phyloP scores from a whole-genome alignment of 30 jellyfish, hydroid and myxozoan genomes.

The Pseudorhiza aurosa region DNA sequence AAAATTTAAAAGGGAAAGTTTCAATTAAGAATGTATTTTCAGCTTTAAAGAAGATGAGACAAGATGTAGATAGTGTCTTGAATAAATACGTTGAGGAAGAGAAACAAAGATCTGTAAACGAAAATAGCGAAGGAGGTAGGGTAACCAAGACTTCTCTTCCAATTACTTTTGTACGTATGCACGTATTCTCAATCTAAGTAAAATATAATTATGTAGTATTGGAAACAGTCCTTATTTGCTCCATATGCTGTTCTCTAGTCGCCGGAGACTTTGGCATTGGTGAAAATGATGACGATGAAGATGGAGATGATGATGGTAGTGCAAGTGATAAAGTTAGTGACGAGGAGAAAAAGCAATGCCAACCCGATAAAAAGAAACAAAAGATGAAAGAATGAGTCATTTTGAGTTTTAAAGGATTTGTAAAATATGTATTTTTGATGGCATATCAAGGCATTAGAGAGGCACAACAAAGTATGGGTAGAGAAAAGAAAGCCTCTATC shows the following conservation, averaged over 20 bases:
- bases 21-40: constrained; percentile 6
- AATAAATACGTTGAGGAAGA: constrained; percentile 13
- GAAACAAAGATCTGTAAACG: not conserved
- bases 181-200: too few species aligned
- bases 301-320: constrained; percentile 9
- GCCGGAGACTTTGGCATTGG: not conserved
- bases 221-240: too few species aligned
- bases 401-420: too few species aligned
- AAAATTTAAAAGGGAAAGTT: not conserved
- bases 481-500: too few species aligned
- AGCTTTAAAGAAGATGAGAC: constrained; percentile 31
- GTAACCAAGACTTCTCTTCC: not conserved
- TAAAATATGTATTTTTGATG: too few species aligned
- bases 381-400: not conserved
- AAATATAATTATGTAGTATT: too few species aligned
- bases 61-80: constrained; percentile 23
- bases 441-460: too few species aligned
- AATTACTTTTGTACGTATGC: too few species aligned
- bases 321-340: constrained; percentile 16
- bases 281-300: not conserved
- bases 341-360: not conserved
- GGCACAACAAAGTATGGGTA: too few species aligned
- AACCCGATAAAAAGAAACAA: not conserved
- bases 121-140: not conserved
- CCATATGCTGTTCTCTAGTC: not conserved